phyloP scores from a whole-genome alignment of 2,888 invertebrate genomes.

The Actias luna region DNA sequence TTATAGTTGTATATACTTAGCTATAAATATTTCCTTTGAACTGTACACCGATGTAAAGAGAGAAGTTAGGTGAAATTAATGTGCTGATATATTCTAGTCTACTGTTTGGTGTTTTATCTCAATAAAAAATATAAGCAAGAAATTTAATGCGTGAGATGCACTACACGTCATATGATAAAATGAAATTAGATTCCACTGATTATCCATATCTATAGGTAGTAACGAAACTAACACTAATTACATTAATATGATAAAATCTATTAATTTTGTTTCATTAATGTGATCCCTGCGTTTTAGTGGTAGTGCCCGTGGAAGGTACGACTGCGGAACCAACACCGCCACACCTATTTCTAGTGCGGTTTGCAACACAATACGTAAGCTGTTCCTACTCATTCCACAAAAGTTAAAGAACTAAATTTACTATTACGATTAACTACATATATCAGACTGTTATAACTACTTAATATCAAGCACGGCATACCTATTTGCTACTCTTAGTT shows the following conservation, averaged over 20 bases:
- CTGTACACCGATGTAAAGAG: slow-evolving; percentile 26
- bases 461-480: too few species aligned
- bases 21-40: slow-evolving; percentile 26
- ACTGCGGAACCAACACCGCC: too few species aligned
- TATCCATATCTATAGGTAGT: slow-evolving; percentile 14
- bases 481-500: too few species aligned
- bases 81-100: slow-evolving; percentile 48
- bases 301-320: too few species aligned
- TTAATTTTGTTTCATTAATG: background rate
- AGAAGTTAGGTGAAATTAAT: slow-evolving; percentile 24
- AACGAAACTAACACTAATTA: slow-evolving; percentile 17
- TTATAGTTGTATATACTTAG: slow-evolving; percentile 35
- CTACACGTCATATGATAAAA: slow-evolving; percentile 4
- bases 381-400: too few species aligned
- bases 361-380: too few species aligned
- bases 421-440: too few species aligned
- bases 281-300: background rate
- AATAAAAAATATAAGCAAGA: slow-evolving; percentile 19
- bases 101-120: slow-evolving; percentile 23
- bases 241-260: slow-evolving; percentile 13
- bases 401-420: too few species aligned
- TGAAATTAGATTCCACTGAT: slow-evolving; percentile 15
- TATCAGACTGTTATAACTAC: too few species aligned
- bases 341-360: too few species aligned
- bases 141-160: slow-evolving; percentile 20